These are phyloP conservation scores for Deroptyus accipitrinus DNA, from an alignment of 2,113 vertebrate genomes.

Conservation along the genomic window DNA sequence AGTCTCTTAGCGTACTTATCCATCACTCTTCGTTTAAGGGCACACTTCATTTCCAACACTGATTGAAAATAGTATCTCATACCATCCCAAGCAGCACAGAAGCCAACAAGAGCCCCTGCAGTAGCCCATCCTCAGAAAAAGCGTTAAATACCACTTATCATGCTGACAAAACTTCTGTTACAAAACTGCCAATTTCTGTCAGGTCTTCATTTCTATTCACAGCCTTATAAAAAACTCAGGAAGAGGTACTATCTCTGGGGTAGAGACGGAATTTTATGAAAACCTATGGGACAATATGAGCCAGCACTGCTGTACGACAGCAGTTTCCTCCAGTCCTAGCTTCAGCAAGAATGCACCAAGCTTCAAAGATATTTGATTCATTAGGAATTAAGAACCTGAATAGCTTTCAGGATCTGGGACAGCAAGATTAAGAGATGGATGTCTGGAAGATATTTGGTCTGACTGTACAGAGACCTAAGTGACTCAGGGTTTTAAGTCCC, in stretches of 20 bases:
- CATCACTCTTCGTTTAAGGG: background rate
- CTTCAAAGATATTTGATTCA: background rate
- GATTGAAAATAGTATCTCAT: background rate
- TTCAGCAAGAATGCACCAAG: background rate
- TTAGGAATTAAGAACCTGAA: background rate
- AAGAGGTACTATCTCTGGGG: background rate
- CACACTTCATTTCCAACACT: background rate
- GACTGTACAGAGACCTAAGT: background rate
- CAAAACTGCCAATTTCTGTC: background rate
- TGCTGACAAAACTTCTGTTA: background rate
- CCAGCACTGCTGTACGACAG: accelerated
- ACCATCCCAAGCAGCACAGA: background rate
- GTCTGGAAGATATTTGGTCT: background rate
- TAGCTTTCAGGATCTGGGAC: background rate
- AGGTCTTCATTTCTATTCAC: background rate
- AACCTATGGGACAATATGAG: background rate
- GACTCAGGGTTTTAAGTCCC: background rate
- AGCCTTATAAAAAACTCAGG: background rate
- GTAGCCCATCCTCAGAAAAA: background rate
- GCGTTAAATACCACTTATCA: background rate
- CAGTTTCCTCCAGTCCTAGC: background rate
- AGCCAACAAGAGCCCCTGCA: background rate
- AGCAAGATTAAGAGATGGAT: background rate
- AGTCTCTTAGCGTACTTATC: background rate
- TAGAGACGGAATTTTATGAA: background rate